Percentiles rank a stretch among this genome's conserved stretches.
Evolutionary conservation across 2,113 vertebrate species (phyloP).

Genomic region (Eptesicus fuscus): DNA sequence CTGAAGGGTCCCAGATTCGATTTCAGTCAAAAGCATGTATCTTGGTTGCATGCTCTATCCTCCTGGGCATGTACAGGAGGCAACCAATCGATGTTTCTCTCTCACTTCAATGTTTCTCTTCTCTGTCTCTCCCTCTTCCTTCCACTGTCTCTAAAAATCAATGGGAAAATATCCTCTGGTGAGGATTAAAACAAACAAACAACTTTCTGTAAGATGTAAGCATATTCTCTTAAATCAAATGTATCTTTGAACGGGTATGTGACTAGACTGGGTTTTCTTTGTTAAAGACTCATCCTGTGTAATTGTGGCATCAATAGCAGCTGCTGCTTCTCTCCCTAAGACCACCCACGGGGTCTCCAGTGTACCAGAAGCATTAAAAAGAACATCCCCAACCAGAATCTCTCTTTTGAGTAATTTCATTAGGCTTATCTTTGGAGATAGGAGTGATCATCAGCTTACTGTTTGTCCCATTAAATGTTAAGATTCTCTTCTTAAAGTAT

Average conservation of each 20-base stretch:
- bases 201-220: not conserved
- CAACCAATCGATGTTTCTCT: too few species aligned
- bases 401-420: slow-evolving; percentile 10
- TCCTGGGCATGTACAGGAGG: too few species aligned
- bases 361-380: not conserved
- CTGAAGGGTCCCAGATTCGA: too few species aligned
- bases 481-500: not conserved
- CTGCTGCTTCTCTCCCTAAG: not conserved
- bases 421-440: slow-evolving; percentile 14
- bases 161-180: too few species aligned
- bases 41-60: too few species aligned
- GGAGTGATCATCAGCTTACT: not conserved
- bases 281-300: not conserved
- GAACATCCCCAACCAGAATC: not conserved
- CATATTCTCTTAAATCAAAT: slow-evolving; percentile 3
- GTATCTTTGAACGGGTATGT: not conserved
- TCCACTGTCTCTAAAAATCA: too few species aligned
- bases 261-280: not conserved
- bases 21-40: too few species aligned
- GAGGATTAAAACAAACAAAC: too few species aligned
- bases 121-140: too few species aligned
- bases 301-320: not conserved
- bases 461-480: not conserved
- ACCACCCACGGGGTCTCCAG: not conserved
- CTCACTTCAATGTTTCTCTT: too few species aligned